phyloP scores from a whole-genome alignment of 2,888 invertebrate species.

The Aporophyla nigra region DNA sequence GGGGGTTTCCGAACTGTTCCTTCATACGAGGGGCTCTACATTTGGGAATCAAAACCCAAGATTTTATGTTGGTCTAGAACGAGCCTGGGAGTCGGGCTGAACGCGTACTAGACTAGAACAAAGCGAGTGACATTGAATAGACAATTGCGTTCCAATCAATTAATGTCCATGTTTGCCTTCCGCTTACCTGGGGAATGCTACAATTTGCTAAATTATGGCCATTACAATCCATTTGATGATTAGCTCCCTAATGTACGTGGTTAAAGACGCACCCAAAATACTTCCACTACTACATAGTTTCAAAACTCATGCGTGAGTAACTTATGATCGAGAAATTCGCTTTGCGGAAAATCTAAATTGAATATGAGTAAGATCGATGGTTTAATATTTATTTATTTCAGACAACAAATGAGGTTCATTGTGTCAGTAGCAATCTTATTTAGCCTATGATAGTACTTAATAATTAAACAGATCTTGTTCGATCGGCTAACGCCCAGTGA shows the following conservation, averaged over 20 bases:
- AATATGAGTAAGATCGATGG: background rate
- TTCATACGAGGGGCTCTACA: no score
- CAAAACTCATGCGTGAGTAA: background rate
- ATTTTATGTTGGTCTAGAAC: no score
- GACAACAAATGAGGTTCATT: no score
- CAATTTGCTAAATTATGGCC: constrained; percentile 30
- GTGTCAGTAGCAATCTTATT: no score
- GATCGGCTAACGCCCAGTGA: no score
- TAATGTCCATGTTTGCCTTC: background rate
- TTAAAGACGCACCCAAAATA: constrained; percentile 15
- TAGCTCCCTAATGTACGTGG: background rate
- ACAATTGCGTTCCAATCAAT: constrained; percentile 9
- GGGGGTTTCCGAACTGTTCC: no score
- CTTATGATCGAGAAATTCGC: background rate
- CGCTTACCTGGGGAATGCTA: constrained; percentile 1
- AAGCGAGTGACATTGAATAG: background rate
- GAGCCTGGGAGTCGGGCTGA: no score
- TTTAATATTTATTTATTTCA: no score
- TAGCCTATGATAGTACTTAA: no score
- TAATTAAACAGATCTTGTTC: no score
- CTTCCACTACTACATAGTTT: background rate
- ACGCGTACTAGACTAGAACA: background rate
- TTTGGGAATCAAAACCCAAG: no score
- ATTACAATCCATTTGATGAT: constrained; percentile 33
- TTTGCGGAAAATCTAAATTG: background rate